These are phyloP conservation scores for Aleadryas rufinucha DNA, from an alignment of 2,113 vertebrate species.

Conservation along the genomic window DNA sequence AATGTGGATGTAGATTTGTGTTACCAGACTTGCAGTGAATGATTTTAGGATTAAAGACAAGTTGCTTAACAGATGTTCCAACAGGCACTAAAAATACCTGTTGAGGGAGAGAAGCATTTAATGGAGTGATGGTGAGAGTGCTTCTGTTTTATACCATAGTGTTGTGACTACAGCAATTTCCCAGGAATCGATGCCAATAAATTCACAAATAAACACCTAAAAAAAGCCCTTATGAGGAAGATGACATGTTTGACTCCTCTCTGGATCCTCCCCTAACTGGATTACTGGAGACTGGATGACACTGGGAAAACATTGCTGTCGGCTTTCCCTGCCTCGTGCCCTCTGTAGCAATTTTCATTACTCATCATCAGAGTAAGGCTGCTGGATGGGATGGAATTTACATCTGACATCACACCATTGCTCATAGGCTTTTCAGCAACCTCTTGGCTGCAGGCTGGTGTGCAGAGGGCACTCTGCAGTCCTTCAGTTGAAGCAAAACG, in stretches of 20 bases:
- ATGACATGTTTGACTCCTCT: not conserved
- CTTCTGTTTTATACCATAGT: not conserved
- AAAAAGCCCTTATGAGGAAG: not conserved
- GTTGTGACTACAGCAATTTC: not conserved
- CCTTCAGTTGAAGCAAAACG: not conserved
- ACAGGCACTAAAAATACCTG: conserved; percentile 26
- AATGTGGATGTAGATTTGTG: not conserved
- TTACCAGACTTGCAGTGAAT: not conserved
- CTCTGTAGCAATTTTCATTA: not conserved
- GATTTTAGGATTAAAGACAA: conserved; percentile 33
- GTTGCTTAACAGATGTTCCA: conserved; percentile 24
- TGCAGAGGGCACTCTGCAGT: not conserved
- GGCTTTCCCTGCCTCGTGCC: not conserved
- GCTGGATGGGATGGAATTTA: not conserved
- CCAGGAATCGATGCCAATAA: not conserved
- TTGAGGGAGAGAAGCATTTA: not conserved
- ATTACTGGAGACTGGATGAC: not conserved
- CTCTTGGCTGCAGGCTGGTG: not conserved
- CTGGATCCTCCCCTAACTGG: not conserved
- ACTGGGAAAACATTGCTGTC: not conserved
- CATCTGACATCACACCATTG: not conserved
- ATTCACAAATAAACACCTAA: not conserved
- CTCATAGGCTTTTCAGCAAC: not conserved
- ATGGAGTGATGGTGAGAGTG: not conserved
- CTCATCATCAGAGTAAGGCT: not conserved